A percentile compares a stretch with the other conserved stretches of the same genome.
phyloP scores from a whole-genome alignment of 2,888 invertebrate genomes.

The Rhagonycha fulva region DNA sequence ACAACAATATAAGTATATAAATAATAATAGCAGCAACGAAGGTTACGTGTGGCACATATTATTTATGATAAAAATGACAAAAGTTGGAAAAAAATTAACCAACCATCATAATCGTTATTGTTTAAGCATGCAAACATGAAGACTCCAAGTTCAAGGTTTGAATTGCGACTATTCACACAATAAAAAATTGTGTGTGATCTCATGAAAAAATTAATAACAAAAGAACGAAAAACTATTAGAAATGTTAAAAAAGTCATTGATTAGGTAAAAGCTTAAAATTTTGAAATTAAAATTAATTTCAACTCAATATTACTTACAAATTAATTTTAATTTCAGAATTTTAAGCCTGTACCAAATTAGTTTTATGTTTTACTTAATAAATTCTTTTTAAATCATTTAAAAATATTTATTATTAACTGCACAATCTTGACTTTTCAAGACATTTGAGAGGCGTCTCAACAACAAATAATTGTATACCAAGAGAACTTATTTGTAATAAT shows the following conservation, averaged over 20 bases:
- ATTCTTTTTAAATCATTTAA: too few species aligned
- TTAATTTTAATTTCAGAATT: too few species aligned
- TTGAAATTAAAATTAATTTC: too few species aligned
- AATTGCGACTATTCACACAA: background rate
- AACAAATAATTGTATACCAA: background rate
- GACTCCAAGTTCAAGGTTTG: background rate
- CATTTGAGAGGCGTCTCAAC: too few species aligned
- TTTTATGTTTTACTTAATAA: too few species aligned
- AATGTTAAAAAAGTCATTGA: too few species aligned
- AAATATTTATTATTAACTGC: too few species aligned
- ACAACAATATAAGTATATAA: background rate
- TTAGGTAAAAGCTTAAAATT: too few species aligned
- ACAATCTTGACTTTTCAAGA: background rate
- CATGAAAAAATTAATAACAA: background rate
- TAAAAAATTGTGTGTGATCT: background rate
- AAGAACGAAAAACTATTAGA: too few species aligned
- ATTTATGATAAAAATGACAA: background rate
- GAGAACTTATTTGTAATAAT: background rate
- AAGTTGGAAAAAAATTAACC: background rate
- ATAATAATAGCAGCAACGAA: background rate
- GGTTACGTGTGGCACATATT: background rate
- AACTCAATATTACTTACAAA: too few species aligned
- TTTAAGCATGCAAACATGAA: background rate
- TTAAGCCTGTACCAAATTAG: too few species aligned
- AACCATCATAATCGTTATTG: background rate